Evolutionary conservation across 2,888 invertebrate species (phyloP).

Genomic region (Abrostola triplasia): DNA sequence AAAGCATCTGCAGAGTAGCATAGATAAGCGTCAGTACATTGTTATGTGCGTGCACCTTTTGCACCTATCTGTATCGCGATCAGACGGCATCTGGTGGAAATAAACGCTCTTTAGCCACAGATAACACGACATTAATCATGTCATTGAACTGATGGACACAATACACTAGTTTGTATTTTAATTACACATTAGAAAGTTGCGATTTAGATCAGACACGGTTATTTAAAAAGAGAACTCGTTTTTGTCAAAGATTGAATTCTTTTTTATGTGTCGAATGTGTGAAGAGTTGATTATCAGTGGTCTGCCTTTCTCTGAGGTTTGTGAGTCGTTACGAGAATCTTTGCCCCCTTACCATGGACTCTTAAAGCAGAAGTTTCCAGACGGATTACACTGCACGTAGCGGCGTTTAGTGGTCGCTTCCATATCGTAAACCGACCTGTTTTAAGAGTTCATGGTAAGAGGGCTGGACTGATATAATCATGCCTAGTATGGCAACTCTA

Average conservation of each 20-base stretch:
- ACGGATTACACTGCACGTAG: too few species aligned
- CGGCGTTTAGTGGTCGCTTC: too few species aligned
- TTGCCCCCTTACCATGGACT: too few species aligned
- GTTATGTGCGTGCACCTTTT: conserved; percentile 18
- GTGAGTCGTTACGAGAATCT: neutral
- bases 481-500: too few species aligned
- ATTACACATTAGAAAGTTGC: conserved; percentile 46
- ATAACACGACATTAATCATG: conserved; percentile 47
- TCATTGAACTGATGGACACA: conserved; percentile 53
- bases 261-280: neutral
- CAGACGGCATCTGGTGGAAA: conserved; percentile 43
- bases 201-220: conserved; percentile 33
- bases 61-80: conserved; percentile 20
- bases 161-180: conserved; percentile 40
- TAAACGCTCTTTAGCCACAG: conserved; percentile 42
- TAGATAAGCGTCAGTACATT: too few species aligned
- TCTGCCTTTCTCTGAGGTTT: neutral
- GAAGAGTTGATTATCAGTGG: neutral
- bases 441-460: too few species aligned
- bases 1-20: too few species aligned
- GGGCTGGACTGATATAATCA: too few species aligned
- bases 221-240: conserved; percentile 12
- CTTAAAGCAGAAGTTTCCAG: too few species aligned
- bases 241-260: neutral
- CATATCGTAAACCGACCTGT: too few species aligned